Conservation (phyloP, 2,888 invertebrate species). For the Trachelus stipa region DNA sequence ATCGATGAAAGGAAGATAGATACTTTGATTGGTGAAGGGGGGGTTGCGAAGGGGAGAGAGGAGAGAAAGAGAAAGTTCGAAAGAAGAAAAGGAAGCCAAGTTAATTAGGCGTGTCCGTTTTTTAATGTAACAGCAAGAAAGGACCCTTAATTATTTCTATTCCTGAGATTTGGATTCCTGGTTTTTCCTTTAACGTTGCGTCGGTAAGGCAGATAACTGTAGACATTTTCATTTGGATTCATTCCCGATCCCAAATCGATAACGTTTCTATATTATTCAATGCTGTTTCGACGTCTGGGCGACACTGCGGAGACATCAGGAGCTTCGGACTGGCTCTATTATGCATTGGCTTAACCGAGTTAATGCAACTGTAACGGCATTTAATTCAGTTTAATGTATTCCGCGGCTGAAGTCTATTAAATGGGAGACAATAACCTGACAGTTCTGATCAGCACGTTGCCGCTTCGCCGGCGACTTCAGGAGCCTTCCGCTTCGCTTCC, state of each 20-base stretch:
- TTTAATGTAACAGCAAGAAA: constrained; percentile 46
- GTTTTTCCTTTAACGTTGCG: neutral
- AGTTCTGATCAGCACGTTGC: constrained; percentile 60
- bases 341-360: constrained; percentile 18
- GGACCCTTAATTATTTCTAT: constrained; percentile 48
- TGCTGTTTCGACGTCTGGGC: neutral
- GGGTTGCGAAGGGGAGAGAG: neutral
- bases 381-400: constrained; percentile 58
- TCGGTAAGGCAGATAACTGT: neutral
- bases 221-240: neutral
- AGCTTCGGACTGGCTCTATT: constrained; percentile 4
- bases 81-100: constrained; percentile 27
- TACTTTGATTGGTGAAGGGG: neutral
- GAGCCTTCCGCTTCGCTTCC: constrained; percentile 2
- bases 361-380: constrained; percentile 40
- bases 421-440: constrained; percentile 64
- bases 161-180: constrained; percentile 9
- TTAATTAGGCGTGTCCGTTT: constrained; percentile 46
- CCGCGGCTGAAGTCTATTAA: constrained; percentile 61
- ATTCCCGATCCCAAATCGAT: neutral
- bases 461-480: constrained; percentile 20
- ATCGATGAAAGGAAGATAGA: neutral
- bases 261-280: neutral
- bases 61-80: neutral
- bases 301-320: neutral